These are phyloP conservation scores for Burhinus oedicnemus DNA, from an alignment of 2,113 vertebrate species.

Conservation along the genomic window DNA sequence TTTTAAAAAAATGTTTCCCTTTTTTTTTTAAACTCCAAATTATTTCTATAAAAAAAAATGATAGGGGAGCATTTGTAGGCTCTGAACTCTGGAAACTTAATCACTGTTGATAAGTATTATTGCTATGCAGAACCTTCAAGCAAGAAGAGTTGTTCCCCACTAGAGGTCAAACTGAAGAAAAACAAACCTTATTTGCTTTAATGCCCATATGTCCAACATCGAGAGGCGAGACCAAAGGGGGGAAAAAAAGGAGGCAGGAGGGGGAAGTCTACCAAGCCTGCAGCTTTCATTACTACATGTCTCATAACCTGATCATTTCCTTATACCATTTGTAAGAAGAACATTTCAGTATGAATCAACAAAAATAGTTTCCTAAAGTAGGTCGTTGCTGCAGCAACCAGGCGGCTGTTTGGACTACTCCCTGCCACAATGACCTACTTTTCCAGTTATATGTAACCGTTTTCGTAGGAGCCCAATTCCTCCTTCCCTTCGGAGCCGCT, in stretches of 20 bases:
- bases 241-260: fast-evolving
- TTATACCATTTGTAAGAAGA: conserved; percentile 67
- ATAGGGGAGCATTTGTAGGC: not conserved
- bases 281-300: not conserved
- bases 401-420: conserved; percentile 73
- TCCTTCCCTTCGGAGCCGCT: conserved; percentile 53
- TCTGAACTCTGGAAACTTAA: not conserved
- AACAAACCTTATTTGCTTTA: not conserved
- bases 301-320: conserved; percentile 50
- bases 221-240: not conserved
- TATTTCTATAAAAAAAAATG: not conserved
- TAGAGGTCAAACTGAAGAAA: not conserved
- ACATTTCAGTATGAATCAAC: conserved; percentile 80
- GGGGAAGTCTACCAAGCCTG: not conserved
- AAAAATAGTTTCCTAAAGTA: conserved; percentile 82
- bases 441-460: conserved; percentile 58
- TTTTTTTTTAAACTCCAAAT: not conserved
- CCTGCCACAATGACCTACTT: conserved; percentile 87
- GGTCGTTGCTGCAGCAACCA: conserved; percentile 82
- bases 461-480: conserved; percentile 65
- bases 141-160: not conserved
- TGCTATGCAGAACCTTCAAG: not conserved
- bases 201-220: not conserved
- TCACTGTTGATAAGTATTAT: not conserved
- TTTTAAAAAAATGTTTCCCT: too few relatives aligned